Evolutionary conservation across 2,113 vertebrate species (phyloP).

Genomic region (Trogon melanurus): DNA sequence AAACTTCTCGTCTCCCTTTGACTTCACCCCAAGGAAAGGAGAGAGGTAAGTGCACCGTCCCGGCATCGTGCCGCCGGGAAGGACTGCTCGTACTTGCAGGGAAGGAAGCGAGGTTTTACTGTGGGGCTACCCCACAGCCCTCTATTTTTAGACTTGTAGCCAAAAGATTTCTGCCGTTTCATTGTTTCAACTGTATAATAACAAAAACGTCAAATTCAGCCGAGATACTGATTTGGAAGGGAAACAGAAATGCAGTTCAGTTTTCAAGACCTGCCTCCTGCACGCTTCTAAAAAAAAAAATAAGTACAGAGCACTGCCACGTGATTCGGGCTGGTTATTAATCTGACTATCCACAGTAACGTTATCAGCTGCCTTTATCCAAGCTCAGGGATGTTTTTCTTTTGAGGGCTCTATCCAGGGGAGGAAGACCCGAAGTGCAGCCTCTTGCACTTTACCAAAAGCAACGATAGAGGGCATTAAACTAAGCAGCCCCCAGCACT

Average conservation of each 20-base stretch:
- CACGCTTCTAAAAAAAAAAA: background rate
- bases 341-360: background rate
- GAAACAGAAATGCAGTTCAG: background rate
- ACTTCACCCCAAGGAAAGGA: background rate
- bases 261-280: background rate
- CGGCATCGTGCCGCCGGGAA: background rate
- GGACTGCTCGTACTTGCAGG: background rate
- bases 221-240: background rate
- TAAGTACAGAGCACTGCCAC: too few relatives aligned
- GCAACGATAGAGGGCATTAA: background rate
- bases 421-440: background rate
- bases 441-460: background rate
- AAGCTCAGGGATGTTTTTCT: background rate
- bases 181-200: background rate
- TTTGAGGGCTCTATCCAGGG: background rate
- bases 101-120: background rate
- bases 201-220: background rate
- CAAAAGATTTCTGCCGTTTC: background rate
- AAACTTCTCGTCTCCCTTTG: background rate
- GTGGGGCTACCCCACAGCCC: background rate
- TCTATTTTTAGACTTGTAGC: background rate
- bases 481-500: background rate
- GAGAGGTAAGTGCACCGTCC: background rate
- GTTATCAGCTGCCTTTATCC: background rate
- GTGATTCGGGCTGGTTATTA: background rate